phyloP scores from a whole-genome alignment of 2,113 vertebrate species.

The Gasterosteus nipponicus region DNA sequence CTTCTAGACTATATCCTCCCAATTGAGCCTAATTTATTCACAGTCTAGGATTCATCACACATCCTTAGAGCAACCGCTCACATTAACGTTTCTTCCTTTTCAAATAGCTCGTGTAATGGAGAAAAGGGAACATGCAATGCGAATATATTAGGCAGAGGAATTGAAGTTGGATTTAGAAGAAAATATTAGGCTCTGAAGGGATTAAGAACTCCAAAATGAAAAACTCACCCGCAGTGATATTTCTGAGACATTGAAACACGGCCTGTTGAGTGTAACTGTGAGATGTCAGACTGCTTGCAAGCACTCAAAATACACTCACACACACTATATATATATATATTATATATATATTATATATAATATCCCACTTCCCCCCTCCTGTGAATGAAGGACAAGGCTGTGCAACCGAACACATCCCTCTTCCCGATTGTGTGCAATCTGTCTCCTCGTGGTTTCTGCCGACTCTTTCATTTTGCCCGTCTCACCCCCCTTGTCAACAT shows the following conservation, averaged over 20 bases:
- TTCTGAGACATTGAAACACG: not conserved
- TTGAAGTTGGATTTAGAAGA: not conserved
- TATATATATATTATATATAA: not conserved
- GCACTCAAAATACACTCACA: not conserved
- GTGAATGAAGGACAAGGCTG: constrained; percentile 18
- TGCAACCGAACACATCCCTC: constrained; percentile 25
- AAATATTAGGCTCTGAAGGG: not conserved
- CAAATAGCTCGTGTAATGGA: not conserved
- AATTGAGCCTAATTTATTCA: not conserved
- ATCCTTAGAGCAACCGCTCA: not conserved
- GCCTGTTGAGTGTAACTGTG: not conserved
- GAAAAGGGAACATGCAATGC: not conserved
- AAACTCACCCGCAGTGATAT: not conserved
- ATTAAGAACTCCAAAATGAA: constrained; percentile 9
- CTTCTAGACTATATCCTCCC: not conserved
- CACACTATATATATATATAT: not conserved
- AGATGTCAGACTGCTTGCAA: not conserved
- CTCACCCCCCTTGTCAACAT: constrained; percentile 40
- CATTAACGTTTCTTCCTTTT: not conserved
- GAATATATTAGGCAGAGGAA: not conserved
- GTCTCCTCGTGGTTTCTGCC: constrained; percentile 20
- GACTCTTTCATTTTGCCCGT: constrained; percentile 36
- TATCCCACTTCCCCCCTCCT: constrained; percentile 2
- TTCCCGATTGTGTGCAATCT: constrained; percentile 27
- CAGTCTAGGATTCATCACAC: not conserved